A percentile compares a stretch with the other conserved stretches of the same genome.
Evolutionary conservation across 2,797 vertebrate species (phyloP).

Genomic region (Triplophysa bombifrons): DNA sequence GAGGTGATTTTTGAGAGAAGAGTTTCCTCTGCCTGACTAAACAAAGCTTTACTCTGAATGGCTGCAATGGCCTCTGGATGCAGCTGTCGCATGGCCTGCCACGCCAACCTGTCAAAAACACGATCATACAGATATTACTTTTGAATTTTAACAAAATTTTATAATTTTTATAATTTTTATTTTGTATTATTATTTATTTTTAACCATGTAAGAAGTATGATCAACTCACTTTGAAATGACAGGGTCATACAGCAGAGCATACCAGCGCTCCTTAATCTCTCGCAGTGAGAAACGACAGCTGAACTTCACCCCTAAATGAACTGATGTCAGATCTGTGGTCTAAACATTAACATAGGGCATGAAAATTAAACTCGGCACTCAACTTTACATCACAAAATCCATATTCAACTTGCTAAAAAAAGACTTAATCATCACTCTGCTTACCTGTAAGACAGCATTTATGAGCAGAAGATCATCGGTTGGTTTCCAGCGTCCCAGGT

Average conservation of each 20-base stretch:
- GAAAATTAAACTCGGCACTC: neutral
- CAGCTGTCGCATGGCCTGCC: slow-evolving; percentile 96
- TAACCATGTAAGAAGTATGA: neutral
- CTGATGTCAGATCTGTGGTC: slow-evolving; percentile 93
- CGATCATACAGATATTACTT: neutral
- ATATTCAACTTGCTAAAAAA: no score
- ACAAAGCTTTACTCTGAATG: slow-evolving; percentile 94
- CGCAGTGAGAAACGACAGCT: slow-evolving; percentile 94
- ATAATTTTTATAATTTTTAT: no score
- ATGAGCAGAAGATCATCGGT: slow-evolving; percentile 93
- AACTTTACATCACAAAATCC: neutral
- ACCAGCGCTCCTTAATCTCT: slow-evolving; percentile 97
- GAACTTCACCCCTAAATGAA: slow-evolving; percentile 95
- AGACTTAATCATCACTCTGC: neutral
- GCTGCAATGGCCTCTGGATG: slow-evolving; percentile 95
- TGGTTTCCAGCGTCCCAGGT: slow-evolving; percentile 93
- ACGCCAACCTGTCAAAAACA: slow-evolving; percentile 78
- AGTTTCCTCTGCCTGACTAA: slow-evolving; percentile 91
- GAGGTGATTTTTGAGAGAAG: slow-evolving; percentile 89
- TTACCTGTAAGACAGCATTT: slow-evolving; percentile 92
- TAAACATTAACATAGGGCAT: slow-evolving; percentile 61
- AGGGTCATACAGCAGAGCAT: slow-evolving; percentile 92
- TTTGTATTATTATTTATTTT: no score
- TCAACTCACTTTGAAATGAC: slow-evolving; percentile 93
- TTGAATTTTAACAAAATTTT: neutral